A percentile compares a stretch with the other conserved stretches of the same genome.
Evolutionary conservation across 2,113 vertebrate species (phyloP).

Genomic region (Isurus oxyrinchus): DNA sequence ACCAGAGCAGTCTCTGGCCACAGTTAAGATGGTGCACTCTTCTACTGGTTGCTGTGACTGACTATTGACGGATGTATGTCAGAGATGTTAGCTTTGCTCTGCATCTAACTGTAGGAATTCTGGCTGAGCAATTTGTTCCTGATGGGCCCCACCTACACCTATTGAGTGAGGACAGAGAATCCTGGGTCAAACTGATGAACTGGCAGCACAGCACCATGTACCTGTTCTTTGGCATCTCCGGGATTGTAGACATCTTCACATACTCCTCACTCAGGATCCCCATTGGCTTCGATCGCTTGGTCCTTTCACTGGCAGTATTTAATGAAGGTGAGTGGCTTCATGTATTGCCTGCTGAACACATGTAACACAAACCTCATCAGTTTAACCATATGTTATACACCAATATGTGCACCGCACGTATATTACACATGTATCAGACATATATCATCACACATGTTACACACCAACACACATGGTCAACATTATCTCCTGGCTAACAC

Average conservation of each 20-base stretch:
- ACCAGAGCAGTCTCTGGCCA: neutral
- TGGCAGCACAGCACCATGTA: conserved; percentile 99
- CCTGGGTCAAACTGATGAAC: conserved; percentile 93
- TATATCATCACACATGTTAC: neutral
- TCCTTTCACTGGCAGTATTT: conserved; percentile 67
- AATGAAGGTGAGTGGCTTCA: conserved; percentile 68
- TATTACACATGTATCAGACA: no score
- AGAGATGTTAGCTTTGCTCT: neutral
- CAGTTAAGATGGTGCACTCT: neutral
- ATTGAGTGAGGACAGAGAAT: conserved; percentile 41
- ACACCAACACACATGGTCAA: neutral
- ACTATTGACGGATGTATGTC: neutral
- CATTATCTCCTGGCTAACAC: neutral
- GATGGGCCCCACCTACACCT: conserved; percentile 81
- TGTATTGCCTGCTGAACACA: no score
- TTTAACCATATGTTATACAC: no score
- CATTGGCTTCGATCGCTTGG: conserved; percentile 65
- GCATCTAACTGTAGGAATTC: conserved; percentile 60
- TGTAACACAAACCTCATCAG: neutral
- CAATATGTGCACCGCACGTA: neutral
- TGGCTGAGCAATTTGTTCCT: conserved; percentile 89
- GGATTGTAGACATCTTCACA: conserved; percentile 61
- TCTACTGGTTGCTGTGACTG: neutral
- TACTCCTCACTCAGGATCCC: conserved; percentile 52
- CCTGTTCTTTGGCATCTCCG: conserved; percentile 78